These are phyloP conservation scores for Ferdinandea cuprea DNA, from an alignment of 2,888 invertebrate species.

Conservation along the genomic window DNA sequence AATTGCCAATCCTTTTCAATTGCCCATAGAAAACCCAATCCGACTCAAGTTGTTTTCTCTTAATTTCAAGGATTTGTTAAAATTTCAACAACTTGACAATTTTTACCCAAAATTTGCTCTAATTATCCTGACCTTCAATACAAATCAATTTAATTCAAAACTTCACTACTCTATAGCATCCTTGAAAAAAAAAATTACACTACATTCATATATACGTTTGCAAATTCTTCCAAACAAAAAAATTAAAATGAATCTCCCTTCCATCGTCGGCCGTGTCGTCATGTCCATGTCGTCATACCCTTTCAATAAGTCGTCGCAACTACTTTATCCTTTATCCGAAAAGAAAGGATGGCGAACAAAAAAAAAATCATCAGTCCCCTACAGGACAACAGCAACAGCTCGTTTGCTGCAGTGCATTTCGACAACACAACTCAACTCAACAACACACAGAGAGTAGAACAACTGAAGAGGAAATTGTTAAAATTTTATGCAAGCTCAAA, in stretches of 20 bases:
- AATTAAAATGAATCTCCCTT: conserved; percentile 11
- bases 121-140: too few species aligned
- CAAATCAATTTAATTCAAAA: too few species aligned
- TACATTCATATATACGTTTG: too few species aligned
- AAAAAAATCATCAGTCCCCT: background rate
- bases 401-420: conserved; percentile 37
- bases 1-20: too few species aligned
- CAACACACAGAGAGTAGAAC: conserved; percentile 23
- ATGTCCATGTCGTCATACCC: background rate
- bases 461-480: conserved; percentile 67
- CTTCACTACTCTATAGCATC: too few species aligned
- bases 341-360: background rate
- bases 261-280: background rate
- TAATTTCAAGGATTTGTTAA: too few species aligned
- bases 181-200: too few species aligned
- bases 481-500: conserved; percentile 69
- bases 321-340: background rate
- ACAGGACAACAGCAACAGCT: conserved; percentile 10
- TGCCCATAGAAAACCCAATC: too few species aligned
- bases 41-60: too few species aligned
- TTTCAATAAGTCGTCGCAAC: background rate
- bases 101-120: too few species aligned
- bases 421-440: conserved; percentile 22
- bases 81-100: too few species aligned
- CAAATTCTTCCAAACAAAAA: background rate